Evolutionary conservation across 2,113 vertebrate genomes (phyloP).

Genomic region (Tyto alba): DNA sequence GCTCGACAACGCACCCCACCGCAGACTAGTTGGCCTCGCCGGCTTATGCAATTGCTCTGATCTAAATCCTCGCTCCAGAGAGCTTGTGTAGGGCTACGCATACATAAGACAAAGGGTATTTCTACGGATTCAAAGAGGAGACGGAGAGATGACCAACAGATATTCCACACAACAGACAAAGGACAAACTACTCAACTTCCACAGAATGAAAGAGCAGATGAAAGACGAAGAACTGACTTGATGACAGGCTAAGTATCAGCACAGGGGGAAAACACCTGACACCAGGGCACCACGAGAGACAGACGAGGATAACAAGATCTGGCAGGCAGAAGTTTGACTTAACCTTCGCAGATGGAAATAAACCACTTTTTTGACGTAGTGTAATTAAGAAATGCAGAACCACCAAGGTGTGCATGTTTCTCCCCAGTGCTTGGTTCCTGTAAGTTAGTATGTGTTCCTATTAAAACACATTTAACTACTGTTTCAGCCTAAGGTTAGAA

Average conservation of each 20-base stretch:
- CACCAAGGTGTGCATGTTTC: accelerated
- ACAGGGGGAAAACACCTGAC: neutral
- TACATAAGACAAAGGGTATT: neutral
- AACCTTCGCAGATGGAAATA: neutral
- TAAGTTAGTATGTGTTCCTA: neutral
- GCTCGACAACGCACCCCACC: neutral
- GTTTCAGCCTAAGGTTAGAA: neutral
- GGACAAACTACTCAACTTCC: neutral
- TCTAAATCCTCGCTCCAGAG: neutral
- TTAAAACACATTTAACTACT: neutral
- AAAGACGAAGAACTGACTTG: neutral
- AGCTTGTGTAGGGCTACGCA: neutral
- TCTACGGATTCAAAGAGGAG: neutral
- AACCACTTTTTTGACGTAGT: neutral
- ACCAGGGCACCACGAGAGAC: neutral
- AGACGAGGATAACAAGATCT: neutral
- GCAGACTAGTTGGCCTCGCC: neutral
- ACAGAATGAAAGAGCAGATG: neutral
- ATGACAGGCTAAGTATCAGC: neutral
- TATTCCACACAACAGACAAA: neutral
- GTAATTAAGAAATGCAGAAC: neutral
- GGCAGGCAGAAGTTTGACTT: neutral
- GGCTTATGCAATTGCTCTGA: conserved; percentile 39
- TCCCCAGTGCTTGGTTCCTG: neutral
- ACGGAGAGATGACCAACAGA: neutral